Base-by-base conservation (phyloP, 2,113 vertebrate species). In the Orcinus orca region DNA sequence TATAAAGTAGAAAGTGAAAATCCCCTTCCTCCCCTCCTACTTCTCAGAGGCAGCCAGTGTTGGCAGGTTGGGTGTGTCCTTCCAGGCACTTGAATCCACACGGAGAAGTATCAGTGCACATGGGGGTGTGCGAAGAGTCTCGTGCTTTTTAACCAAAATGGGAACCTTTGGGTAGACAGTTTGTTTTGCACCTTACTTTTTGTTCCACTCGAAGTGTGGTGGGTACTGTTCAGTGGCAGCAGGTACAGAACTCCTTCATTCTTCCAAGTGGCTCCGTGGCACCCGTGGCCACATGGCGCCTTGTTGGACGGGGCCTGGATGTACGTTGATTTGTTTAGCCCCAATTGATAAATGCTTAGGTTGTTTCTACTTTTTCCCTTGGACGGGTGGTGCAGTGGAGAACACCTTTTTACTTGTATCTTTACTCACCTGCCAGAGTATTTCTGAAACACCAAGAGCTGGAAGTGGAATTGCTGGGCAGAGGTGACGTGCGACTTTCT, bases 271-370 rank as follows among this genome's bases (percentile, higher is more conserved):
- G 81, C 71, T 47, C 74, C 4, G 7, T 55, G 71, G 33, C 29
- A 2, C 13, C 13, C 29, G 1, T 13, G 29, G 55, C 9, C 29
- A 25, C 1, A 0, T 3, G 71, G 58, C 26, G 33, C 21, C 21
- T 7, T n/a, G 21, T 44, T 50, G 70, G 55, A 14, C 5, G 1
- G 26, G 44, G 4, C 31, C 53, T 25, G 41, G 25, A 21, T 23
- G 3, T 0, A 0, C 33, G 33, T 58, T 3, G 5, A 6, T 68
- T 14, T 21, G 33, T 63, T n/a, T 7, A 76, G n/a, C 65, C 55
- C 55, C 11, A 7, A 0, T 4, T n/a, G n/a, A 47, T 5, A 5
- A 9, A 47, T 5, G 5, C 26, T 55, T n/a, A 21, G 23, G 25
- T 13, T n/a, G 17, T 60, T 70, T 86, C 26, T 53, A 8, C 18